These are phyloP conservation scores for Sebastes melanostomus DNA, from an alignment of 2,797 vertebrate genomes.

Conservation along the genomic window DNA sequence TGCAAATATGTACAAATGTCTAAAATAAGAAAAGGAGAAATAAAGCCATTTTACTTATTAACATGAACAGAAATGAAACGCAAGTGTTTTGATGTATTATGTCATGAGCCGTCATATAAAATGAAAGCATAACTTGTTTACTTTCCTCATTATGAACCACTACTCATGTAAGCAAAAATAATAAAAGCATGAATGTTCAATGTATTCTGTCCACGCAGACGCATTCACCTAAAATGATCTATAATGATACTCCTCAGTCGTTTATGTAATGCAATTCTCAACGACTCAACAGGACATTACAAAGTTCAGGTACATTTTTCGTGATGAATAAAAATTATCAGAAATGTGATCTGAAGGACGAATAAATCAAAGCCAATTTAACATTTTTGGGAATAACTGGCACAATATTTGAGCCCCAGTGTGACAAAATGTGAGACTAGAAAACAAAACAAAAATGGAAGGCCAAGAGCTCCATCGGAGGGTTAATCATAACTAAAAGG, in stretches of 20 bases:
- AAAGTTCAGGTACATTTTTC: neutral
- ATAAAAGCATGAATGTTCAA: slow-evolving; percentile 35
- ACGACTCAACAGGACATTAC: neutral
- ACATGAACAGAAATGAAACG: slow-evolving; percentile 52
- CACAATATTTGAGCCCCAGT: neutral
- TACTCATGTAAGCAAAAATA: slow-evolving; percentile 24
- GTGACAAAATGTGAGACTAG: neutral
- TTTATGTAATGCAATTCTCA: neutral
- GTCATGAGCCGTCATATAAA: slow-evolving; percentile 4
- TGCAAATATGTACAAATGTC: slow-evolving; percentile 88
- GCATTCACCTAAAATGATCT: neutral
- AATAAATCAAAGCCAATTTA: neutral
- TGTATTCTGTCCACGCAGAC: neutral
- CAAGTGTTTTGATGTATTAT: slow-evolving; percentile 46
- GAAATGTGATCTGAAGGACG: neutral
- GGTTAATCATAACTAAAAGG: neutral
- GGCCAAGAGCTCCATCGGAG: neutral
- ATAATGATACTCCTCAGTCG: neutral
- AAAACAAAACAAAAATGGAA: neutral
- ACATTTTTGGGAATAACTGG: neutral
- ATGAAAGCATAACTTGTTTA: slow-evolving; percentile 26
- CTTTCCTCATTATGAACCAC: neutral
- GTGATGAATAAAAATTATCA: neutral
- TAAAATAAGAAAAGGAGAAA: slow-evolving; percentile 48
- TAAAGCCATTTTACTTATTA: slow-evolving; percentile 76